Evolutionary conservation across 2,888 invertebrate genomes (phyloP).

Genomic region (Pachydiplax longipennis): DNA sequence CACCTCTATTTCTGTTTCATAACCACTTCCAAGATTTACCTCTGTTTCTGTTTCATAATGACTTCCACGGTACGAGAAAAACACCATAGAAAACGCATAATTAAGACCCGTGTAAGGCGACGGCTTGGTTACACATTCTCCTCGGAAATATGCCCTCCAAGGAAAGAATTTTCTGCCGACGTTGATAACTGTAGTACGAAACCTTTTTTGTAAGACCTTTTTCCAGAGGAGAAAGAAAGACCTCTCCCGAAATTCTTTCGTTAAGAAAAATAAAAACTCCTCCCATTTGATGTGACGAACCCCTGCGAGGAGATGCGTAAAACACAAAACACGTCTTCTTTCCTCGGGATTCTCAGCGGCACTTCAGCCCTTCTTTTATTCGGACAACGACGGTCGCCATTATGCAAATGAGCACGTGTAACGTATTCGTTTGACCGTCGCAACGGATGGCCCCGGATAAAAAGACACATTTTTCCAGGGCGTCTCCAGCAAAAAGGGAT

Average conservation of each 20-base stretch:
- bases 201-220: no score
- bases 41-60: no score
- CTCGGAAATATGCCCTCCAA: no score
- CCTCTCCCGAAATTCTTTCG: neutral
- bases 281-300: neutral
- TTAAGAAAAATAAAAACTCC: neutral
- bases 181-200: no score
- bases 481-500: neutral
- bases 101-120: no score
- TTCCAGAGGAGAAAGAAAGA: neutral
- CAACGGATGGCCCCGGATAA: neutral
- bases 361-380: neutral
- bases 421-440: neutral
- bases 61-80: no score
- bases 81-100: no score
- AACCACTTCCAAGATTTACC: no score
- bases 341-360: neutral
- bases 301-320: neutral
- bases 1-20: no score
- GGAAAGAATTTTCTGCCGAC: no score
- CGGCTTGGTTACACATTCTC: no score
- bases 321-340: neutral
- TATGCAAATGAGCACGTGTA: neutral
- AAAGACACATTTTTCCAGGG: neutral
- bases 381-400: neutral